Conservation (phyloP, 2,113 vertebrate species). For the Calyptommatus sinebrachiatus region DNA sequence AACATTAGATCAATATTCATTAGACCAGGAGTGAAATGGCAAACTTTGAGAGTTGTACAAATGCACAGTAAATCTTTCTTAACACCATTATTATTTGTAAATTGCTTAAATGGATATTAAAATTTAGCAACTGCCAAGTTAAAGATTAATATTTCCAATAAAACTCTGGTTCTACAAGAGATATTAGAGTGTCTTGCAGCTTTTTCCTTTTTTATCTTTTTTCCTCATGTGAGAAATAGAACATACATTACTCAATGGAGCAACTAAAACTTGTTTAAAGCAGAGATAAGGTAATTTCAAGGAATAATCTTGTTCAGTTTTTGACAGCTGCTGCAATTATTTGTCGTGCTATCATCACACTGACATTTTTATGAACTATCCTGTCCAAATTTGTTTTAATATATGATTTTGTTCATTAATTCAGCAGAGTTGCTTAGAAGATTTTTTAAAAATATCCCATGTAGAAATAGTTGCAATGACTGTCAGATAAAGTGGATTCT, state of each 20-base stretch:
- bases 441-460: neutral
- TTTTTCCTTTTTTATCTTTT: neutral
- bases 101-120: slow-evolving; percentile 35
- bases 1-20: slow-evolving; percentile 22
- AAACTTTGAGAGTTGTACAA: slow-evolving; percentile 31
- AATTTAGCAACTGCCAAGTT: slow-evolving; percentile 25
- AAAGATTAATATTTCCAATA: slow-evolving; percentile 48
- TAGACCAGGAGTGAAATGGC: slow-evolving; percentile 13
- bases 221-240: slow-evolving; percentile 39
- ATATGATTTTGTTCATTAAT: slow-evolving; percentile 25
- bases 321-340: slow-evolving; percentile 29
- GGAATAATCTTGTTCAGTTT: slow-evolving; percentile 29
- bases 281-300: slow-evolving; percentile 33
- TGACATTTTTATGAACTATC: slow-evolving; percentile 38
- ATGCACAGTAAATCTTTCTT: slow-evolving; percentile 33
- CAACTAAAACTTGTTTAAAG: slow-evolving; percentile 41
- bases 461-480: neutral
- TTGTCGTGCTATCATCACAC: slow-evolving; percentile 29
- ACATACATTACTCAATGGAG: slow-evolving; percentile 34
- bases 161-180: slow-evolving; percentile 11
- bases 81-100: slow-evolving; percentile 19
- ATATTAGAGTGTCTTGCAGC: slow-evolving; percentile 9
- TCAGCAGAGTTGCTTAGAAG: slow-evolving; percentile 22
- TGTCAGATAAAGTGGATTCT: neutral
- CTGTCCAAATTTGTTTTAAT: slow-evolving; percentile 34